Evolutionary conservation across 2,113 vertebrate species (phyloP).

Genomic region (Eulemur macaco): DNA sequence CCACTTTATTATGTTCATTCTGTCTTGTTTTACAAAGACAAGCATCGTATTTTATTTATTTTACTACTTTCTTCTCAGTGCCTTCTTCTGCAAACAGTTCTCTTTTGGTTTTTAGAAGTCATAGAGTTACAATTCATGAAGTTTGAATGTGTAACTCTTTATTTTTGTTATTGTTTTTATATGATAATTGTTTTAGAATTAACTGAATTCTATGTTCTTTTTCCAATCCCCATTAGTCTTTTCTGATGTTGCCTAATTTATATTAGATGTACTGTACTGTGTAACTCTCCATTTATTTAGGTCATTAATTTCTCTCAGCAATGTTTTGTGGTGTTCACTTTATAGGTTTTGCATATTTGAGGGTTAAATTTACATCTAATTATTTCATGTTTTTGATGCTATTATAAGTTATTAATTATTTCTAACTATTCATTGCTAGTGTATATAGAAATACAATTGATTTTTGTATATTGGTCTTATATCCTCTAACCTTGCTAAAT

Average conservation of each 20-base stretch:
- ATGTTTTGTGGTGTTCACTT: background rate
- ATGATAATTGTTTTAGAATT: background rate
- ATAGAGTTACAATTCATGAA: background rate
- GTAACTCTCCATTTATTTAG: background rate
- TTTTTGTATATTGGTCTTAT: background rate
- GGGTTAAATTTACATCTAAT: background rate
- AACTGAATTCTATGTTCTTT: slow-evolving; percentile 36
- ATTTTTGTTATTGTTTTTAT: slow-evolving; percentile 20
- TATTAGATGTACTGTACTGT: background rate
- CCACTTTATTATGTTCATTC: background rate
- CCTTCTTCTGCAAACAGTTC: background rate
- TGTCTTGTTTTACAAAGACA: background rate
- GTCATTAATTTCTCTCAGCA: background rate
- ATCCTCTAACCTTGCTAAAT: background rate
- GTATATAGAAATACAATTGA: background rate
- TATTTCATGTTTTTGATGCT: slow-evolving; percentile 15
- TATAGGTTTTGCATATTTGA: background rate
- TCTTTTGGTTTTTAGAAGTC: slow-evolving; percentile 4
- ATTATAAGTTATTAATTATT: background rate
- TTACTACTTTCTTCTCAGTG: slow-evolving; percentile 1
- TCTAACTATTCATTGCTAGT: background rate
- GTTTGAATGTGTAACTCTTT: background rate
- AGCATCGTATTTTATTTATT: background rate
- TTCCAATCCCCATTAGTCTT: background rate
- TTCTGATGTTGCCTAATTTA: slow-evolving; percentile 21